Evolutionary conservation across 2,113 vertebrate species (phyloP).

Genomic region (Bettongia penicillata): DNA sequence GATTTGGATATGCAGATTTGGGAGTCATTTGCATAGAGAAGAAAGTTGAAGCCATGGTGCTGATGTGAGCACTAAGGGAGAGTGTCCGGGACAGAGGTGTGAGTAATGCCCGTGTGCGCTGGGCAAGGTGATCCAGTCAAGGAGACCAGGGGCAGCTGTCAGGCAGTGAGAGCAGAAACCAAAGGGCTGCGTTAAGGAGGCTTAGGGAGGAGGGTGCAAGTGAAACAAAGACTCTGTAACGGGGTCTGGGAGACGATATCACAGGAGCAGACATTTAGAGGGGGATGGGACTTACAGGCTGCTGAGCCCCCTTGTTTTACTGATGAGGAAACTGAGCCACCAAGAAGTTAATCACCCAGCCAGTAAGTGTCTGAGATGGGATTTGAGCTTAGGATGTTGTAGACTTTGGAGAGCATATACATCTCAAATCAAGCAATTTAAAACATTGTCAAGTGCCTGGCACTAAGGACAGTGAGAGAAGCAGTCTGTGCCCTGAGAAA

Average conservation of each 20-base stretch:
- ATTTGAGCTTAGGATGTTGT: neutral
- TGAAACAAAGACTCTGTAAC: neutral
- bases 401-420: neutral
- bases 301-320: neutral
- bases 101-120: neutral
- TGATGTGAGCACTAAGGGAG: neutral
- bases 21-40: neutral
- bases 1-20: neutral
- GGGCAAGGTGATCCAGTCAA: neutral
- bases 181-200: neutral
- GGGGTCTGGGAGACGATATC: neutral
- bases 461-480: neutral
- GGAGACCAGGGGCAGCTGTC: neutral
- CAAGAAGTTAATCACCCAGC: neutral
- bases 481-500: neutral
- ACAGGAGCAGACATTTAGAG: neutral
- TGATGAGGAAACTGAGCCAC: neutral
- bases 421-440: neutral
- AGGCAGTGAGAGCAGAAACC: neutral
- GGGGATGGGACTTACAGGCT: neutral
- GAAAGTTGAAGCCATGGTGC: neutral
- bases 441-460: neutral
- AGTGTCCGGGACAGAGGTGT: neutral
- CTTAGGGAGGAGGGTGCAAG: neutral
- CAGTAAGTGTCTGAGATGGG: neutral